These are phyloP conservation scores for Diceros bicornis DNA, from an alignment of 2,797 vertebrate species.

Conservation along the genomic window DNA sequence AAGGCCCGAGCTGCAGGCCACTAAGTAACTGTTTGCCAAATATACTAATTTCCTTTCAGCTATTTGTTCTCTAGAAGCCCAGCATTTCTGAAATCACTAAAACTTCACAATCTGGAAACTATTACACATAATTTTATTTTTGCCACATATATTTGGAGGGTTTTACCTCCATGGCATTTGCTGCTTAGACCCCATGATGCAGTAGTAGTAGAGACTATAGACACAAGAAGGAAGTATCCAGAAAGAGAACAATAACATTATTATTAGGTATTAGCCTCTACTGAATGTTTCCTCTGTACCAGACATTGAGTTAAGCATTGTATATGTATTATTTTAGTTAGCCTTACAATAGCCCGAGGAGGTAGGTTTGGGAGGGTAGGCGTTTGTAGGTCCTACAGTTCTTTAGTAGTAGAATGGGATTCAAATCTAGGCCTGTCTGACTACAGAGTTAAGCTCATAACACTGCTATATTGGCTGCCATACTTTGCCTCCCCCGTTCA, in stretches of 20 bases:
- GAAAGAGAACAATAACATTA: not conserved
- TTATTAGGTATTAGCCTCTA: slow-evolving; percentile 13
- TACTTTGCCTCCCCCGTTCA: not conserved
- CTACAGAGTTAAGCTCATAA: not conserved
- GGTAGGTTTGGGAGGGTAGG: not conserved
- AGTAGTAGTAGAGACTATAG: not conserved
- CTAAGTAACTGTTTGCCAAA: not conserved
- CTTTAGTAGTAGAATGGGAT: not conserved
- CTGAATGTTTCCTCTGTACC: not conserved
- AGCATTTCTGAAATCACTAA: slow-evolving; percentile 57
- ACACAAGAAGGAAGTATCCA: not conserved
- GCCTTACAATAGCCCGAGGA: not conserved
- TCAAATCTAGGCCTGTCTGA: not conserved
- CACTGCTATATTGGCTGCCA: not conserved
- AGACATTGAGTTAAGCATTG: not conserved
- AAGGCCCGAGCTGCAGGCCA: not conserved
- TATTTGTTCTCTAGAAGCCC: not conserved
- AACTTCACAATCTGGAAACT: not conserved
- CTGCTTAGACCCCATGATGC: not conserved
- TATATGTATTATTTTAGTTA: not conserved
- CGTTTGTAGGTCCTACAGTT: not conserved
- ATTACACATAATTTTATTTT: not conserved
- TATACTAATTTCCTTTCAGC: not conserved
- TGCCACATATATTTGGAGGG: not conserved
- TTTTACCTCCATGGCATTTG: not conserved